These are phyloP conservation scores for Apis florea DNA, from an alignment of 1,140 invertebrate species.

Conservation along the genomic window DNA sequence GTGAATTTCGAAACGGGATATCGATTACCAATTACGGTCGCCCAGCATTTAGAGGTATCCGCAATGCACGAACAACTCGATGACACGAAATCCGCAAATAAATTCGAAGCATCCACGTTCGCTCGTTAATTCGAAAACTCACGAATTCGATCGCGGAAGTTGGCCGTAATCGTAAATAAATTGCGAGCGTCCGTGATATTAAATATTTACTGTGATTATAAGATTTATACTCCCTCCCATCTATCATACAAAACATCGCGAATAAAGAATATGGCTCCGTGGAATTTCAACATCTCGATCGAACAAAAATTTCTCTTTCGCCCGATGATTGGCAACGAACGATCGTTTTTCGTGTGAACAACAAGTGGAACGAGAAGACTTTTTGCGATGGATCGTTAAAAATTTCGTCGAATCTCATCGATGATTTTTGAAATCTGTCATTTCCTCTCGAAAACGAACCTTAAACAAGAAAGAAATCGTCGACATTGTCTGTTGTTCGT, in stretches of 20 bases:
- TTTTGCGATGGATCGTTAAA: slow-evolving; percentile 28
- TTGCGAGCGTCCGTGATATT: no score
- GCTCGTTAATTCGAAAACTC: slow-evolving; percentile 36
- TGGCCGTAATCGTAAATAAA: no score
- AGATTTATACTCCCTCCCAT: not conserved
- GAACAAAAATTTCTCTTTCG: not conserved
- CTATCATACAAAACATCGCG: not conserved
- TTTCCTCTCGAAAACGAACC: no score
- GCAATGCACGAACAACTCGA: slow-evolving; percentile 44
- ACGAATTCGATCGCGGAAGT: not conserved
- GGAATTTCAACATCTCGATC: not conserved
- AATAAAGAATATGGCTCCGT: not conserved
- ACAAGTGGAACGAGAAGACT: not conserved
- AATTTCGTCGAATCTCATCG: not conserved
- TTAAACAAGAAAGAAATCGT: not conserved
- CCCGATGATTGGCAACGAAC: no score
- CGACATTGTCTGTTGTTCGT: no score
- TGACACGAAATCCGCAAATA: slow-evolving; percentile 61
- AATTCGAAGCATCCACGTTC: slow-evolving; percentile 33
- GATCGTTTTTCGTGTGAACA: not conserved
- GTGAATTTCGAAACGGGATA: slow-evolving; percentile 64
- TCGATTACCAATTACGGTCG: slow-evolving; percentile 61
- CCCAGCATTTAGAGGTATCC: slow-evolving; percentile 53
- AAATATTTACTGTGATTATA: no score
- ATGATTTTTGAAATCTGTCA: not conserved